Evolutionary conservation across 2,113 vertebrate genomes (phyloP), one percentile per base, ranked within the genome.

Genomic region (Apodemus sylvaticus): DNA sequence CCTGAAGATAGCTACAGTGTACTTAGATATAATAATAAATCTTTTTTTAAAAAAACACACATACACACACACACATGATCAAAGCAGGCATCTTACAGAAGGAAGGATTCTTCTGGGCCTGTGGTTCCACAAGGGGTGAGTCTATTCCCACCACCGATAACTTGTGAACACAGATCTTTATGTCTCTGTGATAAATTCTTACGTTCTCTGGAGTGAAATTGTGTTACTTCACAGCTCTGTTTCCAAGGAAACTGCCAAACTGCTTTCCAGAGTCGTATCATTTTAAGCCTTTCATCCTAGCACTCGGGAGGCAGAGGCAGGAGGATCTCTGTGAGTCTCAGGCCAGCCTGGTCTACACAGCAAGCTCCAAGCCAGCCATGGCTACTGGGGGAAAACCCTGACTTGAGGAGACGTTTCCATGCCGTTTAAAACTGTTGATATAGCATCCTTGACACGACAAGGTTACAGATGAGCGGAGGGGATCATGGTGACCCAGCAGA

Each of bases 341-440:
- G 3, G 12, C 34, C 86, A 87, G 42, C 31, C 11, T 87, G 42
- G 11, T n/a, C 20, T 26, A 26, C 12, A 55, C 14, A 87, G 20
- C 34, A 7, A 88, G 48, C 14, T 88, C 48, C 20, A 88, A 53
- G 68, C 1, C 48, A 31, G 20, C 24, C 34, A 39, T 20, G 36
- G 51, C 4, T 53, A 73, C 24, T 10, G 5, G 24, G 22, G n/a
- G 42, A 87, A 70, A 70, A n/a, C 19, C 12, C 48, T 53, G 22
- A 26, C 14, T 53, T 68, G 26, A 86, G 60, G 29, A n/a, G 24
- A 36, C 7, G 36, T 3, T 12, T 62, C 16, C 31, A 1, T 36
- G 7, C 26, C 29, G 3, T 8, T 7, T 3, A 70, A 31, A 26
- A 60, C 58, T 53, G 1, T 13, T 20, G 29, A 22, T 11, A 0